These are phyloP conservation scores for Zelleria hepariella DNA, from an alignment of 2,888 invertebrate species.

Conservation along the genomic window DNA sequence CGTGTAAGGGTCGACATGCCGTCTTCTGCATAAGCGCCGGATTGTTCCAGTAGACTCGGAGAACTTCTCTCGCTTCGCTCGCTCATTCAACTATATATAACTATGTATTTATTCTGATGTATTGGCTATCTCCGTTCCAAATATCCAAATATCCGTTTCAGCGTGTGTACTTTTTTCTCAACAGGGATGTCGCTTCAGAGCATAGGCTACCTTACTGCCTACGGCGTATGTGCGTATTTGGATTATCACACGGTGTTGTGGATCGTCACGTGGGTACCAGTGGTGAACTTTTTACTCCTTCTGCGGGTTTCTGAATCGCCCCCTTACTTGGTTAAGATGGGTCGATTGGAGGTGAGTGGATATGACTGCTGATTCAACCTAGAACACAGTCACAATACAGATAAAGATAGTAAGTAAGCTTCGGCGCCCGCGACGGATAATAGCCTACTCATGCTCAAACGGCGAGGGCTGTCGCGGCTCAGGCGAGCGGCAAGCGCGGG, in stretches of 20 bases:
- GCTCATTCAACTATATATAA: too few relatives aligned
- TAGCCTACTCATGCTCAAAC: too few relatives aligned
- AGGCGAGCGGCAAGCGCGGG: too few relatives aligned
- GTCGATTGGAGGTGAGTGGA: slow-evolving; percentile 8
- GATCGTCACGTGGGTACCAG: slow-evolving; percentile 11
- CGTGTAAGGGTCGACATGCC: too few relatives aligned
- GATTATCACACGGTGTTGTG: slow-evolving; percentile 14
- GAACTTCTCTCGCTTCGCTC: too few relatives aligned
- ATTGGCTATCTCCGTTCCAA: too few relatives aligned
- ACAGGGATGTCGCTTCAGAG: slow-evolving; percentile 12
- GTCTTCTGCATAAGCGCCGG: too few relatives aligned
- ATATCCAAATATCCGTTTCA: too few relatives aligned
- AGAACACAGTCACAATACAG: neutral
- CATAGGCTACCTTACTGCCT: slow-evolving; percentile 13
- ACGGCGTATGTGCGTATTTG: slow-evolving; percentile 13
- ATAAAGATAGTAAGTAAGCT: neutral
- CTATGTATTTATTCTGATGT: too few relatives aligned
- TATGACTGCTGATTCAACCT: neutral
- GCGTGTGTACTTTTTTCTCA: too few relatives aligned
- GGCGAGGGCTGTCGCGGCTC: too few relatives aligned
- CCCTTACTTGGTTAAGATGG: slow-evolving; percentile 10
- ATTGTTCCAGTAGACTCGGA: too few relatives aligned
- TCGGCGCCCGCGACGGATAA: neutral
- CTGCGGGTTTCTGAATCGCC: slow-evolving; percentile 10
- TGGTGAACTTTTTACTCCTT: slow-evolving; percentile 7